These are phyloP conservation scores for Scaptomyza hsui DNA, from an alignment of 1,140 invertebrate species.

Conservation along the genomic window DNA sequence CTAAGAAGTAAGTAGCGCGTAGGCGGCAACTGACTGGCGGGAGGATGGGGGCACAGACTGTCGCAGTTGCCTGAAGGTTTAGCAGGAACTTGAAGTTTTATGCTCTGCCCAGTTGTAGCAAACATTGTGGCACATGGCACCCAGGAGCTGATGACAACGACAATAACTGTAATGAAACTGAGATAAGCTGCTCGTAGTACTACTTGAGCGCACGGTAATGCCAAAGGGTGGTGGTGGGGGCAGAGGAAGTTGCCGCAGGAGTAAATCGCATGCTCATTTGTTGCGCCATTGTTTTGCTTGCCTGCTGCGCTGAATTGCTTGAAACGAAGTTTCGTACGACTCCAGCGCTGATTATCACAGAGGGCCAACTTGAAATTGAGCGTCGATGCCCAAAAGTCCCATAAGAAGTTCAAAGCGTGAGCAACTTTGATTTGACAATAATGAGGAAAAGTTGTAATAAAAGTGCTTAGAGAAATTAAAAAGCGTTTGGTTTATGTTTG, in stretches of 20 bases:
- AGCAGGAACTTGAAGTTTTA: constrained; percentile 51
- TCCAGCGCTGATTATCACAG: constrained; percentile 53
- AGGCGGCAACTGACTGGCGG: too few relatives aligned
- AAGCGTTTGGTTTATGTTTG: background rate
- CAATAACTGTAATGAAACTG: constrained; percentile 76
- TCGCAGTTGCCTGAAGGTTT: constrained; percentile 32
- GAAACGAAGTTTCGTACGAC: constrained; percentile 53
- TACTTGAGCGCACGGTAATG: background rate
- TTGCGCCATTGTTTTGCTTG: constrained; percentile 62
- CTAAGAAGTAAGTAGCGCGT: constrained; percentile 36
- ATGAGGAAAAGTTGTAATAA: constrained; percentile 12
- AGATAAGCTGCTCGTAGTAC: constrained; percentile 57
- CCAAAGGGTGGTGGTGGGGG: background rate
- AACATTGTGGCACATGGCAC: constrained; percentile 71
- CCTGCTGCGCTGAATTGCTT: constrained; percentile 51
- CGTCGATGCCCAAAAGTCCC: constrained; percentile 1
- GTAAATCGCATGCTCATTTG: constrained; percentile 69
- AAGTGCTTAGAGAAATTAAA: background rate
- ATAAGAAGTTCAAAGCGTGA: background rate
- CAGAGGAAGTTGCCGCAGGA: constrained; percentile 26
- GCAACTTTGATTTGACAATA: constrained; percentile 22
- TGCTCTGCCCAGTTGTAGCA: constrained; percentile 51
- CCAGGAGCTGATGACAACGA: constrained; percentile 69
- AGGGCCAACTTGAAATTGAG: constrained; percentile 22
- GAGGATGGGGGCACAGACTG: background rate